phyloP scores from a whole-genome alignment of 1,140 invertebrate species.

The Zeugodacus cucurbitae region DNA sequence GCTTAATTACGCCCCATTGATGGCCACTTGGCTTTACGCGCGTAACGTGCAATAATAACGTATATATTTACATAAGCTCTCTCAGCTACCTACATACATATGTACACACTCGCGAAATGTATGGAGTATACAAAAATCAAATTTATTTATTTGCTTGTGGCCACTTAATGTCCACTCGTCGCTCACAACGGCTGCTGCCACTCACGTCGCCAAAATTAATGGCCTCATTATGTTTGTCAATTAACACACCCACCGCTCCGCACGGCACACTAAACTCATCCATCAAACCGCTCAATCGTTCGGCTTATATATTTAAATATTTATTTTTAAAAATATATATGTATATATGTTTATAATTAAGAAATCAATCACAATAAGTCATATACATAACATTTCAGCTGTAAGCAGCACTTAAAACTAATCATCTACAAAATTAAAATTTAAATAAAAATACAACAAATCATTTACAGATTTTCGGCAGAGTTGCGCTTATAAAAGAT shows the following conservation, averaged over 20 bases:
- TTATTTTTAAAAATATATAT: neutral
- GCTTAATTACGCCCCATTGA: slow-evolving; percentile 11
- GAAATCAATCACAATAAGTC: slow-evolving; percentile 25
- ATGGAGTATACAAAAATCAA: neutral
- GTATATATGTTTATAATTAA: neutral
- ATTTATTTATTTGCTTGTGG: neutral
- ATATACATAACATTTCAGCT: neutral
- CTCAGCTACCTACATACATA: neutral
- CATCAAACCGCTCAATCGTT: neutral
- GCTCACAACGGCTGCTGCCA: neutral
- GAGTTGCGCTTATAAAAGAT: neutral
- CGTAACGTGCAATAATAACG: neutral
- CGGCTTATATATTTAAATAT: neutral
- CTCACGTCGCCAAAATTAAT: neutral
- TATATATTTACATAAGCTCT: neutral
- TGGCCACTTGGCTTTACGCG: neutral
- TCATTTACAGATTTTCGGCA: neutral
- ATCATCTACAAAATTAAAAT: neutral
- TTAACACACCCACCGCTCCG: neutral
- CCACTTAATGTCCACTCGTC: neutral
- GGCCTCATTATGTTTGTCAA: slow-evolving; percentile 4
- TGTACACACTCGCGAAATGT: neutral
- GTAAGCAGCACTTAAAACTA: neutral
- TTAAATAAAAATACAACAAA: neutral
- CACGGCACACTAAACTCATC: neutral